Conservation (phyloP, 2,888 invertebrate species). For the Oxytorus armatus region DNA sequence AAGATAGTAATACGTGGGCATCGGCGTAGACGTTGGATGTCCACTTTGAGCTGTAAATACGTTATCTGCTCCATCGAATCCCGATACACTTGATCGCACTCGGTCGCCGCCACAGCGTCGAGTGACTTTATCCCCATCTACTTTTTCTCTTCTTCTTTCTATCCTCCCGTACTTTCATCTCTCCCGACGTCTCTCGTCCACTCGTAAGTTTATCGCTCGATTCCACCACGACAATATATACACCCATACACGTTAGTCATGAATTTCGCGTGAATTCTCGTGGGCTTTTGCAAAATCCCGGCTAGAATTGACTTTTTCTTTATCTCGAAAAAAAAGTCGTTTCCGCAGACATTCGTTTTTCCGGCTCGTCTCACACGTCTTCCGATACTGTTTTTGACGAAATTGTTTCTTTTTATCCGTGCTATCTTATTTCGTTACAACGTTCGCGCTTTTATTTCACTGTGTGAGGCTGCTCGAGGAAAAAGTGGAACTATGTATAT, state of each 20-base stretch:
- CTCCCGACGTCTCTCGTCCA: conserved; percentile 1
- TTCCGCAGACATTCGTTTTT: no score
- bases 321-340: no score
- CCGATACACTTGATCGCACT: conserved; percentile 76
- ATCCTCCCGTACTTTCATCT: conserved; percentile 4
- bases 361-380: no score
- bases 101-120: conserved; percentile 65
- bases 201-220: conserved; percentile 29
- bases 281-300: conserved; percentile 23
- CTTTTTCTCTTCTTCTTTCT: conserved; percentile 22
- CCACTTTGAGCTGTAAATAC: conserved; percentile 77
- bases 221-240: conserved; percentile 25
- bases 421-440: not conserved
- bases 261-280: conserved; percentile 16
- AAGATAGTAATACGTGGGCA: conserved; percentile 13
- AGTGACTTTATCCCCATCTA: conserved; percentile 44
- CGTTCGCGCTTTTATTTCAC: not conserved
- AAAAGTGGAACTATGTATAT: not conserved
- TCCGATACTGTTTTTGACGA: no score
- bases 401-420: no score
- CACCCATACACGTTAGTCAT: conserved; percentile 11
- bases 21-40: conserved; percentile 62
- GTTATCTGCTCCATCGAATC: conserved; percentile 75
- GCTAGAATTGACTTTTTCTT: conserved; percentile 12
- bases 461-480: not conserved